Base-by-base conservation (phyloP, 2,113 vertebrate species). In the Myanophis thanlyinensis region DNA sequence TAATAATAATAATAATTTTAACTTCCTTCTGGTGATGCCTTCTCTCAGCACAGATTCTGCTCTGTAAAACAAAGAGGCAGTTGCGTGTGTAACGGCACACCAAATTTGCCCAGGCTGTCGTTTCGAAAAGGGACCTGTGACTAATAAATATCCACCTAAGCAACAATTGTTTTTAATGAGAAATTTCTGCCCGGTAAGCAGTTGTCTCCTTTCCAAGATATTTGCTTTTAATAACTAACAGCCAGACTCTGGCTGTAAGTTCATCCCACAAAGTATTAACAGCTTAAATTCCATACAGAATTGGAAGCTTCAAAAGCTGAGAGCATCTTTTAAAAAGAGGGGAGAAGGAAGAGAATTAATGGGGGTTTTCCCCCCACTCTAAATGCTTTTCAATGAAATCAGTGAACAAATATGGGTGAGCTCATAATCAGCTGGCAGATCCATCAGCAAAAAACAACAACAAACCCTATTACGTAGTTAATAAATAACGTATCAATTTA, bases 161-260 rank as follows among this genome's bases (percentile, higher is more conserved):
- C 27, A 56, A 46, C 88, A 62, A 89, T 59, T 46, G 23, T 89
- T 46, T 80, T 80, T 80, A 80, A 89, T 30, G 62, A 54, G 88
- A 89, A 54, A 89, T 62, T 47, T 88, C 87, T 88, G 85, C 87
- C n/a, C 52, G 9, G 52, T 88, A 88, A 40, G 44, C 54, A 89
- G 25, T 59, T 47, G 44, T 44, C 40, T 46, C 44, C 88, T 62
- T 62, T 30, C 88, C 88, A 30, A 27, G 54, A 27, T 56, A 89
- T 62, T 46, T 89, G 88, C 88, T 46, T 89, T 89, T 59, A 89
- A 44, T 89, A 89, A 47, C 87, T 40, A 89, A 44, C 53, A 89
- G 27, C 51, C 88, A 89, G 35, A 46, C 22, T 44, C 54, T 46
- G 23, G 27, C 53, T 25, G 35, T 46, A 59, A 89, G 52, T 46